Evolutionary conservation across 2,113 vertebrate genomes (phyloP), one percentile per base, ranked within the genome.

Genomic region (Romanogobio albipinnatus): DNA sequence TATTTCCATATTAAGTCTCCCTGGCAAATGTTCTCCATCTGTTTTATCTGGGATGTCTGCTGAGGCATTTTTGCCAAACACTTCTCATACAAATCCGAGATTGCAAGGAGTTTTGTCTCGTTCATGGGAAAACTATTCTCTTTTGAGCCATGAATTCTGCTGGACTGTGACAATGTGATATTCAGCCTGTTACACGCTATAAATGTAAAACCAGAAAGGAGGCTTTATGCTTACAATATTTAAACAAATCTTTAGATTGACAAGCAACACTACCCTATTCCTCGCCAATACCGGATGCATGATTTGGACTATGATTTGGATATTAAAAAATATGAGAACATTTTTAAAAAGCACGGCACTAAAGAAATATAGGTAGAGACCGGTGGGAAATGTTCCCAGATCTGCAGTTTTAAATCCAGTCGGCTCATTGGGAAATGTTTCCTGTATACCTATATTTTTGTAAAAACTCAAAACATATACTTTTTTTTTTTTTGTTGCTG

Each of bases 171-270:
- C 59, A 71, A 45, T 78, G 70, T 43, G 33, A 85, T 71, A 84
- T 81, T 87, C 47, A 75, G 47, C 24, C 86, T 87, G 59, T 76
- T 77, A 76, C 82, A 49, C 83, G 10, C 71, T 53, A 33, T 56
- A 24, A 75, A 79, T 75, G 19, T 39, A 85, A 61, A 82, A 83
- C 66, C 76, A 76, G 58, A 83, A 22, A 70, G 51, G 19, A 58
- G 19, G 59, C n/a, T 58, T 82, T 29, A 76, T 15, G 11, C 73
- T 53, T 70, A 39, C 6, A 71, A 47, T 73, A 73, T 51, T 77
- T 10, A 56, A 29, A 61, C 24, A 22, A 59, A 22, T 45, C 62
- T 62, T 83, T n/a, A 76, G 83, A 89, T 47, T 84, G 82, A 78
- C 78, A 82, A 74, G 24, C 47, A 64, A 76, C 51, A 76, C 9